These are phyloP conservation scores for Steinernema khuongi DNA, from an alignment of 1,140 invertebrate species.

Conservation along the genomic window DNA sequence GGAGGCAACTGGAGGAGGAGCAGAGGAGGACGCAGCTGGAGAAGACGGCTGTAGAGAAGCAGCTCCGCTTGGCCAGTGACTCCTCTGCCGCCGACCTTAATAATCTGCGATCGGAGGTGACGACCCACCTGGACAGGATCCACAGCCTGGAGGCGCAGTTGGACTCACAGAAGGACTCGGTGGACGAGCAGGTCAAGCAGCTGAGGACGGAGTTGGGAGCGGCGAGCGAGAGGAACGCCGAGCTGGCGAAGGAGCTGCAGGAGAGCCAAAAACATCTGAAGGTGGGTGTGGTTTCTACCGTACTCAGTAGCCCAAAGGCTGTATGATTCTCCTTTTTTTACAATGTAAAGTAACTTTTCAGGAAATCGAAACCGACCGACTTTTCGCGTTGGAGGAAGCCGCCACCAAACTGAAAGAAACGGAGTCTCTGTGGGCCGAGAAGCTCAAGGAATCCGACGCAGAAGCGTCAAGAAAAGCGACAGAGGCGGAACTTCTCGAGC, in stretches of 20 bases:
- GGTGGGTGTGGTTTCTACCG: background rate
- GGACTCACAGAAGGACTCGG: background rate
- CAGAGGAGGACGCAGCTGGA: background rate
- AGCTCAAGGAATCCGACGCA: background rate
- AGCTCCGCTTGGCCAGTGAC: background rate
- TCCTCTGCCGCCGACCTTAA: background rate
- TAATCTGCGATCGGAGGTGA: background rate
- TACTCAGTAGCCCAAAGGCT: too few species aligned
- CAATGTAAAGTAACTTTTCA: background rate
- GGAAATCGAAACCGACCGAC: background rate
- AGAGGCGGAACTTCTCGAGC: background rate
- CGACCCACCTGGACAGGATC: background rate
- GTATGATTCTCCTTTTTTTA: too few species aligned
- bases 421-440: background rate
- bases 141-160: background rate
- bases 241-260: background rate
- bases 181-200: constrained; percentile 1
- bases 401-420: background rate
- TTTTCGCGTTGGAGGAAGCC: background rate
- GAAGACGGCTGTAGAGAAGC: background rate
- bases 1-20: background rate
- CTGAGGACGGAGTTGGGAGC: background rate
- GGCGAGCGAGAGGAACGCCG: background rate
- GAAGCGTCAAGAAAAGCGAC: background rate
- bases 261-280: background rate